Percentiles rank a stretch among this genome's conserved stretches.
These are phyloP conservation scores for Typhlichthys subterraneus DNA, from an alignment of 2,797 vertebrate genomes.

Conservation along the genomic window DNA sequence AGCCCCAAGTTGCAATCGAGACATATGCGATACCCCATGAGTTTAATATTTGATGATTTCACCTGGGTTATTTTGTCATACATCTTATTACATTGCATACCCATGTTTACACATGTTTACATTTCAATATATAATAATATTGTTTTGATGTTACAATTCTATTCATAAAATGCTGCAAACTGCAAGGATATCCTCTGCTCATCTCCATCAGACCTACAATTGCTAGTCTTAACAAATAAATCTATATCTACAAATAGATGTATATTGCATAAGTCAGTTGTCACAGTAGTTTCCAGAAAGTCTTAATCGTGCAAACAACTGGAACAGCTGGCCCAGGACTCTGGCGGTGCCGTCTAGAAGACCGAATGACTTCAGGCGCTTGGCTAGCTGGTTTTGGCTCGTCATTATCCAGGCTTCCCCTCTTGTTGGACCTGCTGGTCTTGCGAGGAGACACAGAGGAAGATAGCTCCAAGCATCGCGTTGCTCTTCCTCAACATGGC, in stretches of 20 bases:
- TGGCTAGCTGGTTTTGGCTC: conserved; percentile 57
- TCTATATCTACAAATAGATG: background rate
- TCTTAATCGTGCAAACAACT: conserved; percentile 53
- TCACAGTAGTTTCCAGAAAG: conserved; percentile 46
- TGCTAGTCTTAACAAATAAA: conserved; percentile 10
- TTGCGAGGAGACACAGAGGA: conserved; percentile 54
- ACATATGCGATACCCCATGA: conserved; percentile 68
- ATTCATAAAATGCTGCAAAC: background rate
- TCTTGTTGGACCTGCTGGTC: conserved; percentile 51
- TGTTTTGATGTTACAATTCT: too few relatives aligned
- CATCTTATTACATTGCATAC: background rate
- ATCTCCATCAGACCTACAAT: too few relatives aligned
- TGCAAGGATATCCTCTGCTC: too few relatives aligned
- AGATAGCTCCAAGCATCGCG: conserved; percentile 48
- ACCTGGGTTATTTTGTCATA: conserved; percentile 55
- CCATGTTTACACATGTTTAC: background rate
- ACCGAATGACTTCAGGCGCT: conserved; percentile 52
- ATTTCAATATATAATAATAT: too few relatives aligned
- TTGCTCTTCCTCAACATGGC: conserved; percentile 39
- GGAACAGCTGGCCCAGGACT: conserved; percentile 71
- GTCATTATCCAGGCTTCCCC: conserved; percentile 49
- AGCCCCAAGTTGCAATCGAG: conserved; percentile 67
- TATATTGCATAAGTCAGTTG: conserved; percentile 27
- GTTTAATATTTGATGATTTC: conserved; percentile 66
- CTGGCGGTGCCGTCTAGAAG: conserved; percentile 42